Percentiles rank a stretch among this genome's conserved stretches.
phyloP scores from a whole-genome alignment of 2,113 vertebrate species.

The Osmerus eperlanus region DNA sequence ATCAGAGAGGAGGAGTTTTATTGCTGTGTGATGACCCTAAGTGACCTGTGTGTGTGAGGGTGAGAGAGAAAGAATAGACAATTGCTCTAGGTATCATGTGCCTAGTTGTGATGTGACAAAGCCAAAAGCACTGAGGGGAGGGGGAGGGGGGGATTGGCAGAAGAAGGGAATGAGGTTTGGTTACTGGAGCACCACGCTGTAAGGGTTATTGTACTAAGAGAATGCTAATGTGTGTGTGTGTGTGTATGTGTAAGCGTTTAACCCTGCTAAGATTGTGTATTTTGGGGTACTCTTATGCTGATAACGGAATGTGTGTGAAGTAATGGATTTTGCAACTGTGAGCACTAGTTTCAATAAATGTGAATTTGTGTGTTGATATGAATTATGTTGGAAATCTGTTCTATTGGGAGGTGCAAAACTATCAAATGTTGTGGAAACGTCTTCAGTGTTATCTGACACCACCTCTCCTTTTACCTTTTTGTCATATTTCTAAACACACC shows the following conservation, averaged over 20 bases:
- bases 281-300: too few species aligned
- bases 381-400: neutral
- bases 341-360: neutral
- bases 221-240: neutral
- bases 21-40: slow-evolving; percentile 47
- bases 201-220: too few species aligned
- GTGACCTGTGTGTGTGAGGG: slow-evolving; percentile 42
- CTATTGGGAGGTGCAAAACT: neutral
- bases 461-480: neutral
- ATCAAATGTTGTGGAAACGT: neutral
- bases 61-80: slow-evolving; percentile 10
- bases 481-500: slow-evolving; percentile 4
- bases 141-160: neutral
- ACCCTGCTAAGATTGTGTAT: too few species aligned
- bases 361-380: neutral
- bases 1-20: slow-evolving; percentile 61
- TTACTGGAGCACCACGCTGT: too few species aligned
- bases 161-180: neutral
- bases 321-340: neutral
- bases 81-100: slow-evolving; percentile 38
- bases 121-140: slow-evolving; percentile 13
- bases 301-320: neutral
- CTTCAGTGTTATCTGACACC: neutral
- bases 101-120: neutral
- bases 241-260: neutral